phyloP scores from a whole-genome alignment of 2,797 vertebrate species.

The Aeoliscus strigatus region DNA sequence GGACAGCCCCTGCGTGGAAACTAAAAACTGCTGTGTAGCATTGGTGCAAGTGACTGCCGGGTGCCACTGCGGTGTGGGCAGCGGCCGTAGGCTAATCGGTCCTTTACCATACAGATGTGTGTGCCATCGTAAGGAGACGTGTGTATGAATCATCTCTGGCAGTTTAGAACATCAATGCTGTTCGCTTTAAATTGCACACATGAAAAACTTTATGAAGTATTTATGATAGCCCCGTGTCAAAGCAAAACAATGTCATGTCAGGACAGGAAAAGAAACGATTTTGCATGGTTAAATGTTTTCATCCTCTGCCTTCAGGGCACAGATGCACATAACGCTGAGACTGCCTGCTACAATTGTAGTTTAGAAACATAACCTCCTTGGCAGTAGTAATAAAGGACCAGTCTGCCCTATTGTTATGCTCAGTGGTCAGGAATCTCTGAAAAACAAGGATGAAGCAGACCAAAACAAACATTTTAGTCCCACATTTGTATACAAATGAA shows the following conservation, averaged over 20 bases:
- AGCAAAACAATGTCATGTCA: conserved; percentile 42
- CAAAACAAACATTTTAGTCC: conserved; percentile 27
- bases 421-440: conserved; percentile 29
- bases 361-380: conserved; percentile 1
- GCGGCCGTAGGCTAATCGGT: too few relatives aligned
- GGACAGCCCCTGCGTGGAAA: too few relatives aligned
- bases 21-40: too few relatives aligned
- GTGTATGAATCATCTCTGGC: too few relatives aligned
- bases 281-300: conserved; percentile 28
- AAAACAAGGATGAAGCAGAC: conserved; percentile 24
- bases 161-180: too few relatives aligned
- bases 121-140: too few relatives aligned
- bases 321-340: conserved; percentile 24
- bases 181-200: too few relatives aligned
- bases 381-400: conserved; percentile 22
- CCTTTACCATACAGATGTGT: too few relatives aligned
- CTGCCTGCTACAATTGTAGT: conserved; percentile 16
- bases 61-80: too few relatives aligned
- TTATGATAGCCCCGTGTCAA: too few relatives aligned
- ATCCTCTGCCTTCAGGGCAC: conserved; percentile 13
- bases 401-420: conserved; percentile 13
- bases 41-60: too few relatives aligned
- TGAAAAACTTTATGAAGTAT: too few relatives aligned
- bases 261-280: conserved; percentile 28
- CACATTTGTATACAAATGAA: conserved; percentile 16